Evolutionary conservation across 2,797 vertebrate species (phyloP), one percentile per base, ranked within the genome.

Genomic region (Notolepis coatsorum): DNA sequence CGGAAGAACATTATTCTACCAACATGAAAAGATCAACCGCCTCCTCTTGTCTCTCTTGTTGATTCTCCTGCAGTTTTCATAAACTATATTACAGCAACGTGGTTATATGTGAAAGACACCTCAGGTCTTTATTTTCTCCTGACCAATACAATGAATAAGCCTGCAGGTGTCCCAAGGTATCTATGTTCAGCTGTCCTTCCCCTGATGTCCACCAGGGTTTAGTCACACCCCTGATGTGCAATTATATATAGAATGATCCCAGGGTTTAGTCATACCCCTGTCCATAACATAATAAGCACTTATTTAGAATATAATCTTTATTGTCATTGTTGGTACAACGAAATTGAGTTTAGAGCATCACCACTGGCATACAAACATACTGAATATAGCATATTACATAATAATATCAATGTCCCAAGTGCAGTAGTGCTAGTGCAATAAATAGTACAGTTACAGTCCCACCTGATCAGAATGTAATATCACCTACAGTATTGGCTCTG

Each of bases 91-190:
- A 46, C 7, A 27, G 21, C 42, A 15, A 13, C 2, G n/a, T 2
- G 17, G 6, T 37, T 13, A 5, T 5, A 13, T 37, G 10, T 33
- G 31, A 52, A 37, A 21, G 2, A 15, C 21, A 24, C 42, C n/a
- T 23, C 15, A 17, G 38, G 20, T 17, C 38, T 25, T 37, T 18
- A 27, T 52, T 60, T 55, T 37, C 31, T 58, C 25, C 52, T 42
- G 30, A 56, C 20, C 42, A 25, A 7, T 31, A 57, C 41, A 74
- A 74, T 74, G 69, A 74, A 74, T 49, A 41, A 37, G 25, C 30
- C 56, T 20, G 48, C 51, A 46, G 47, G 50, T 37, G 23, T 43
- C 25, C 48, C 20, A 59, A 48, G 51, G 30, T 61, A 21, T 39
- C 46, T 66, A 58, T 13, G 50, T 51, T 59, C 38, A 28, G 38